Percentiles rank a stretch among this genome's conserved stretches.
These are phyloP conservation scores for Hydrozoanthus gracilis DNA, from an alignment of 92 coral and sea anemone species.

Conservation along the genomic window DNA sequence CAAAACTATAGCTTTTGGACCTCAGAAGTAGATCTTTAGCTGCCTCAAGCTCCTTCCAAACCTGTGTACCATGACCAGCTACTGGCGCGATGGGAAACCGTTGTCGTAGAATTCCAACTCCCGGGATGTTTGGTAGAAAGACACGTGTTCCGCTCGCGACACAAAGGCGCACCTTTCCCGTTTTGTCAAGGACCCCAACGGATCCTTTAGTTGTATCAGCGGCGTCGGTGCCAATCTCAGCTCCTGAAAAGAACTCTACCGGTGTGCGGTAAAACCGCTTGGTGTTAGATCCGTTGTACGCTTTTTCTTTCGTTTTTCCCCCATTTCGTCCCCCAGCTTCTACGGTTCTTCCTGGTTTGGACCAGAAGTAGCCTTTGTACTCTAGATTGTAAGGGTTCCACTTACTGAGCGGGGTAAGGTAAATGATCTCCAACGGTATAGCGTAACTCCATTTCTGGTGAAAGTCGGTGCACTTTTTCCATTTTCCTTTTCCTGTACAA, in stretches of 20 bases:
- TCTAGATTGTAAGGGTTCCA: constrained; percentile 55
- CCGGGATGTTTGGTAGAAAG: constrained; percentile 45
- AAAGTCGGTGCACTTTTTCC: constrained; percentile 30
- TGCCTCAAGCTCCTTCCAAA: constrained; percentile 88
- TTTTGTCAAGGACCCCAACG: constrained; percentile 49
- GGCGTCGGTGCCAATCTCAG: constrained; percentile 40
- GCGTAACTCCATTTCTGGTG: constrained; percentile 51
- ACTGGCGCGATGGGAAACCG: constrained; percentile 85
- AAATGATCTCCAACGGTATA: constrained; percentile 54
- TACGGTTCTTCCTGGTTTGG: constrained; percentile 24
- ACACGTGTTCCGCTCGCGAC: constrained; percentile 42
- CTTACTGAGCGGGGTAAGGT: constrained; percentile 47
- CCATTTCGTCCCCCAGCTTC: constrained; percentile 47
- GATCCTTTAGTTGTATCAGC: constrained; percentile 41
- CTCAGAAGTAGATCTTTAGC: constrained; percentile 70
- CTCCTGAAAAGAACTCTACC: constrained; percentile 44
- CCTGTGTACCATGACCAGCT: constrained; percentile 80
- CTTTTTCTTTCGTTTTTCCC: constrained; percentile 26
- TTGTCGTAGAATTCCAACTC: constrained; percentile 31
- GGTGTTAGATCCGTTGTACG: constrained; percentile 43
- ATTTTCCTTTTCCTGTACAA: constrained; percentile 47
- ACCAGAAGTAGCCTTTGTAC: constrained; percentile 13
- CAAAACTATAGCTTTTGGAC: constrained; percentile 64
- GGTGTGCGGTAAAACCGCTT: constrained; percentile 52
- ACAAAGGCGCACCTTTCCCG: constrained; percentile 21